Percentiles rank a stretch among this genome's conserved stretches.
Conservation (phyloP, 2,888 invertebrate genomes). For the Thymelicus acteon region DNA sequence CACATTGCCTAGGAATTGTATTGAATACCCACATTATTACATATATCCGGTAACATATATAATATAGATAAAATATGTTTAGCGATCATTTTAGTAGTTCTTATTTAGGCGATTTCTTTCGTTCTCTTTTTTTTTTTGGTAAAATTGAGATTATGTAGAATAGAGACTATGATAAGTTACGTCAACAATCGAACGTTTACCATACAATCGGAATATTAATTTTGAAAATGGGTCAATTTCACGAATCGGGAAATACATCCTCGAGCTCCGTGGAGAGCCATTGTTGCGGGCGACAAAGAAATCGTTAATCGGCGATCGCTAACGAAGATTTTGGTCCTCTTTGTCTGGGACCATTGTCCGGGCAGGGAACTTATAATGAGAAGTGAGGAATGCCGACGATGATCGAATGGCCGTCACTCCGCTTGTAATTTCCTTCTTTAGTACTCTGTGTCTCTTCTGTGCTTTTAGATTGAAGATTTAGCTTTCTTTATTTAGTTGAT, state of each 20-base stretch:
- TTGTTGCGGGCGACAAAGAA: constrained; percentile 57
- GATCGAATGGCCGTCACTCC: constrained; percentile 25
- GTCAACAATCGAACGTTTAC: constrained; percentile 19
- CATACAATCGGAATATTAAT: constrained; percentile 35
- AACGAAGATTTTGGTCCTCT: constrained; percentile 57
- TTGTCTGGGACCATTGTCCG: constrained; percentile 50
- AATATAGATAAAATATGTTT: too few relatives aligned
- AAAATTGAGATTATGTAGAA: too few relatives aligned
- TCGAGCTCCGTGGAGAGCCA: constrained; percentile 41
- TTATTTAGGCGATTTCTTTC: too few relatives aligned
- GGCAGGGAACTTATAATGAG: constrained; percentile 30
- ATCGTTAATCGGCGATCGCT: constrained; percentile 62
- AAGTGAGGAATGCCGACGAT: constrained; percentile 29
- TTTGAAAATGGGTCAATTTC: constrained; percentile 40
- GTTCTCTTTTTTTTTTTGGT: too few relatives aligned
- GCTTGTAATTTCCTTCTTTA: constrained; percentile 11
- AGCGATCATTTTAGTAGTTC: too few relatives aligned
- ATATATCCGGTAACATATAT: too few relatives aligned
- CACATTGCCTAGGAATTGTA: too few relatives aligned
- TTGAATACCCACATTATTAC: too few relatives aligned
- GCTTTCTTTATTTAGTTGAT: background rate
- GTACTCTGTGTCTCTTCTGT: background rate
- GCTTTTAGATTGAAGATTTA: background rate
- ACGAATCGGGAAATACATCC: constrained; percentile 34
- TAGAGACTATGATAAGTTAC: background rate